These are phyloP conservation scores for Nipponia nippon DNA, from an alignment of 2,113 vertebrate genomes.

Conservation along the genomic window DNA sequence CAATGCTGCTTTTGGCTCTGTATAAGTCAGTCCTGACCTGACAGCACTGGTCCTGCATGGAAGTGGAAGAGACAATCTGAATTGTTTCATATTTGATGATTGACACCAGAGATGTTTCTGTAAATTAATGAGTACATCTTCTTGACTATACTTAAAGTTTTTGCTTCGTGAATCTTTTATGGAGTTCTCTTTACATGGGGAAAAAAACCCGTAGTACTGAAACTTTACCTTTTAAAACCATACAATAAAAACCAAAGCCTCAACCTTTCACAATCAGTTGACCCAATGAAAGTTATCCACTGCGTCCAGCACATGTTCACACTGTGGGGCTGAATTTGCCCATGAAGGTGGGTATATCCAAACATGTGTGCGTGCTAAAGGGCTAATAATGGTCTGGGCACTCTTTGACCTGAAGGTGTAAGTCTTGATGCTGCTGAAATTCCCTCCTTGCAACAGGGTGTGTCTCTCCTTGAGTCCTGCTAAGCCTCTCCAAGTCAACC, in stretches of 20 bases:
- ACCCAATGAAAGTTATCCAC: not conserved
- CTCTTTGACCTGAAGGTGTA: not conserved
- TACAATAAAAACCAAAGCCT: fast-evolving
- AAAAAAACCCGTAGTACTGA: not conserved
- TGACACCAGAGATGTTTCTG: not conserved
- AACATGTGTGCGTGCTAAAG: fast-evolving
- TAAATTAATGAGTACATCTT: constrained; percentile 16
- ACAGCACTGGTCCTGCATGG: not conserved
- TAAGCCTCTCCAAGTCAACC: not conserved
- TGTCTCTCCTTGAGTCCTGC: not conserved
- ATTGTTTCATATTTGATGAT: not conserved
- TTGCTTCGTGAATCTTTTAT: constrained; percentile 35
- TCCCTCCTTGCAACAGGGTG: not conserved
- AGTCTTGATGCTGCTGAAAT: not conserved
- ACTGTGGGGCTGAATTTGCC: not conserved
- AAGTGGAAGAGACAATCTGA: not conserved
- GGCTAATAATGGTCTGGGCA: not conserved
- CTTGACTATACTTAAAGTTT: constrained; percentile 13
- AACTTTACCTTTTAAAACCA: not conserved
- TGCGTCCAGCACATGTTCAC: not conserved
- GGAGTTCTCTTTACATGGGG: not conserved
- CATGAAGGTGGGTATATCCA: not conserved
- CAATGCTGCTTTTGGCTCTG: not conserved
- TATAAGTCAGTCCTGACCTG: not conserved
- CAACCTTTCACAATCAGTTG: not conserved